These are phyloP conservation scores for Ovis aries DNA, from an alignment of 2,113 vertebrate species.

Conservation along the genomic window ARS-UI_Ramb_v3.0 NC_056067.1:18812501-18813000, in stretches of 20 bases:
- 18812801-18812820: background rate
- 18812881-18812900: fast-evolving
- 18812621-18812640: background rate
- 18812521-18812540: background rate
- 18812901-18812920: background rate
- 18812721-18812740: background rate
- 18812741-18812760: background rate
- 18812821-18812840: background rate
- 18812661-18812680: background rate
- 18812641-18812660: background rate
- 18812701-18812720: background rate
- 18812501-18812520: background rate
- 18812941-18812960: background rate
- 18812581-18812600: fast-evolving
- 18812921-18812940: too few species aligned
- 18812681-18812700: background rate
- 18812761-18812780: background rate
- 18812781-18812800: background rate
- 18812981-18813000: background rate
- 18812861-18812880: background rate
- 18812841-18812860: too few species aligned
- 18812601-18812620: too few species aligned
- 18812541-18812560: background rate
- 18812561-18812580: background rate
- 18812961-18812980: background rate